Base-by-base conservation (phyloP, 2,888 invertebrate species). In the Orthonychiurus folsomi region DNA sequence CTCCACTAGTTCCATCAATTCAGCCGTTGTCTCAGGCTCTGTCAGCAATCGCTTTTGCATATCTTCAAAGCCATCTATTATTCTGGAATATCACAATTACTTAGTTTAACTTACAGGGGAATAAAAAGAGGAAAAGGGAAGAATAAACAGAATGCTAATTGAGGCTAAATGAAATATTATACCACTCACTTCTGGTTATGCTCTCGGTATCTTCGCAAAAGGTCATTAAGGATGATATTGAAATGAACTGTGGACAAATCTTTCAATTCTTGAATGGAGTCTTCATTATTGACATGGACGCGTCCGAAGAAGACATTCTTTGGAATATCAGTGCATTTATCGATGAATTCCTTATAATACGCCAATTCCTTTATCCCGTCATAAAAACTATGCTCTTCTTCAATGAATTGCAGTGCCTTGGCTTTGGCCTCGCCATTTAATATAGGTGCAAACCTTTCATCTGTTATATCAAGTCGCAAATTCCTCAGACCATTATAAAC, bases 1-100 rank as follows among this genome's bases (percentile, higher is more conserved):
- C 61, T 85, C 81, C 28, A 88, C 88, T 77, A 87, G 84, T 67
- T 86, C 87, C 71, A 93, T 83, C 28, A 94, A 79, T 73, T 93
- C 89, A 72, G 85, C 86, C 0, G 92, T 90, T 50, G 86, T 86
- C 67, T 81, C 81, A 0, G 93, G 93, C 69, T 85, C 83, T 72
- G 84, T 83, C 15, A 87, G 76, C 0, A 90, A 89, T 68, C 80
- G 83, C 37, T 79, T 79, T 71, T 84, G 83, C 61, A 93, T 84
- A 26, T 79, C 79, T 76, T 87, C 84, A 76, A 92, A 93, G 71
- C 84, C 83, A 1, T 79, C 77, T 71, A 80, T 79, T 21, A 76
- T 75, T 52, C 81, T 81, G 67, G 74, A 76, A 20, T 71, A 69
- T n/a, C n/a, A n/a, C n/a, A n/a, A n/a, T n/a, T n/a, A n/a, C n/a